phyloP scores from a whole-genome alignment of 1,140 invertebrate genomes.

The Brachionus asplanchnoidis region DNA sequence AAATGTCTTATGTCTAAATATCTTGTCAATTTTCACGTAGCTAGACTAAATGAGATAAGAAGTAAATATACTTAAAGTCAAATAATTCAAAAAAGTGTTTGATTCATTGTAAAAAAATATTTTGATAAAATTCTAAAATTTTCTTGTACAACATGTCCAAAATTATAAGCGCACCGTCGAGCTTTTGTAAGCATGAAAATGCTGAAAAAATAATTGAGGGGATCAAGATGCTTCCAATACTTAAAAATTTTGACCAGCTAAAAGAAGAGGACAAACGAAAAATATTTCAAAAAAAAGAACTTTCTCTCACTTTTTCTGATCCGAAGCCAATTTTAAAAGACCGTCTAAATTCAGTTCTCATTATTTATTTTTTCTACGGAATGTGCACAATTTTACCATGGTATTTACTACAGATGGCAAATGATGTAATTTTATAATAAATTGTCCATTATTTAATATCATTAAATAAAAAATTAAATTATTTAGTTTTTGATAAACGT shows the following conservation, averaged over 20 bases:
- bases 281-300: slow-evolving; percentile 28
- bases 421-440: neutral
- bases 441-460: too few species aligned
- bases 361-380: neutral
- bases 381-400: neutral
- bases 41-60: neutral
- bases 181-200: neutral
- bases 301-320: neutral
- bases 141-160: neutral
- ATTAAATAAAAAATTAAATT: neutral
- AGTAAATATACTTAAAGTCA: neutral
- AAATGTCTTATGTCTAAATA: slow-evolving; percentile 4
- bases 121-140: neutral
- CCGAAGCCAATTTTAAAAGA: neutral
- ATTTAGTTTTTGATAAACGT: slow-evolving; percentile 10
- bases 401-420: neutral
- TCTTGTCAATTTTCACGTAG: neutral
- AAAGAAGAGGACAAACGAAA: slow-evolving; percentile 25
- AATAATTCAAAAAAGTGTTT: neutral
- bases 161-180: neutral
- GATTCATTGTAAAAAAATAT: neutral
- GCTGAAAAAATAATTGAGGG: slow-evolving; percentile 12
- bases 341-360: neutral
- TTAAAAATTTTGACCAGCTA: slow-evolving; percentile 11
- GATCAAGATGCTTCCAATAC: slow-evolving; percentile 20